phyloP scores from a whole-genome alignment of 2,888 invertebrate genomes.

The Rhaphigaster nebulosa region DNA sequence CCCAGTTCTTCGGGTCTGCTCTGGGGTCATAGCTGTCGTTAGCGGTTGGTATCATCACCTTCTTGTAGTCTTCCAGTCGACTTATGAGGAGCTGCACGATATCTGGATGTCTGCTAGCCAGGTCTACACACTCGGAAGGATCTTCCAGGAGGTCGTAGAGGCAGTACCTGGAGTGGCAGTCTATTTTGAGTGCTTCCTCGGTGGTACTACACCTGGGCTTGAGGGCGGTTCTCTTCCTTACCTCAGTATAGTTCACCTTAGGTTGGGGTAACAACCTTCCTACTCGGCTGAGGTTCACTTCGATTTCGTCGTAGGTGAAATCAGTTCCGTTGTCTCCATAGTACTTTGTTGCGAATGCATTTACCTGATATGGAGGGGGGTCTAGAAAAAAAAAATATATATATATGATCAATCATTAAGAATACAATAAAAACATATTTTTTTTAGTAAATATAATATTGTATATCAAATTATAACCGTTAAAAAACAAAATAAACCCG shows the following conservation, averaged over 20 bases:
- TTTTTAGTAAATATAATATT: no score
- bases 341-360: not conserved
- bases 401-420: no score
- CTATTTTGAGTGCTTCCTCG: not conserved
- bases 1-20: slow-evolving; percentile 56
- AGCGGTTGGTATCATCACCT: not conserved
- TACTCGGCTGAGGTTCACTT: slow-evolving; percentile 21
- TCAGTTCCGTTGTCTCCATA: slow-evolving; percentile 52
- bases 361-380: not conserved
- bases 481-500: no score
- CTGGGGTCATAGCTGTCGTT: not conserved
- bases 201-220: not conserved
- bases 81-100: slow-evolving; percentile 68
- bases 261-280: not conserved
- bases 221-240: not conserved
- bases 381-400: slow-evolving; percentile 12
- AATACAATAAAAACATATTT: no score
- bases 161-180: slow-evolving; percentile 68
- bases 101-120: slow-evolving; percentile 69
- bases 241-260: not conserved
- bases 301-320: slow-evolving; percentile 42
- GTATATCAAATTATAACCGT: no score
- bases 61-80: not conserved
- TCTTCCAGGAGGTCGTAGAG: slow-evolving; percentile 82
- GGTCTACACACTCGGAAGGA: slow-evolving; percentile 82